phyloP scores from a whole-genome alignment of 2,113 vertebrate genomes.

The Psittacara wagleri region DNA sequence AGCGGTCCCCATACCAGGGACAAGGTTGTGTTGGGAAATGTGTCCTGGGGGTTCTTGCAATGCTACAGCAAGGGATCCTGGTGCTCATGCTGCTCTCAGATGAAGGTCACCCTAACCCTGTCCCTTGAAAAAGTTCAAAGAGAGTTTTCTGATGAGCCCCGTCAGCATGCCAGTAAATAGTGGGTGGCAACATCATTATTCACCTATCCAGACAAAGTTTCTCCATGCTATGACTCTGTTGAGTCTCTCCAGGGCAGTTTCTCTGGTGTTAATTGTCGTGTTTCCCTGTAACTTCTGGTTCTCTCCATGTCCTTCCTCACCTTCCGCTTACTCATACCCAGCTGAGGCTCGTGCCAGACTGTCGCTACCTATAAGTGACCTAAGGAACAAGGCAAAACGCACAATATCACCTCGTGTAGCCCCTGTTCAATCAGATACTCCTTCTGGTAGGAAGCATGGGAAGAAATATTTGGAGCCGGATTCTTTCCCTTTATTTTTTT shows the following conservation, averaged over 20 bases:
- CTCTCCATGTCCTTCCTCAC: slow-evolving; percentile 52
- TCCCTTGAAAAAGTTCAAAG: background rate
- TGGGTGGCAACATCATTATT: background rate
- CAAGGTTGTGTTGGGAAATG: accelerated
- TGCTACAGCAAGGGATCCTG: background rate
- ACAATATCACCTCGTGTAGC: background rate
- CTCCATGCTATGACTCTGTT: background rate
- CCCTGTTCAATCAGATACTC: background rate
- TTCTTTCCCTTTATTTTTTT: background rate
- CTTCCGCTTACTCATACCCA: slow-evolving; percentile 56
- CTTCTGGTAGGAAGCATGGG: slow-evolving; percentile 25
- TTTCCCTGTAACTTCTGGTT: slow-evolving; percentile 20
- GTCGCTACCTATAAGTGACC: background rate
- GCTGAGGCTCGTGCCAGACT: background rate
- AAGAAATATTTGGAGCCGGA: background rate
- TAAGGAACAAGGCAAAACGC: background rate
- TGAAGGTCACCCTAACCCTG: background rate
- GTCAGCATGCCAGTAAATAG: accelerated
- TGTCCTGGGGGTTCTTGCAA: background rate
- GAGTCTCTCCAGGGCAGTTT: slow-evolving; percentile 12
- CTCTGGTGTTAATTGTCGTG: background rate
- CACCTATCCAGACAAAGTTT: background rate
- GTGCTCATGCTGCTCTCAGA: background rate
- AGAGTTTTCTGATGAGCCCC: background rate
- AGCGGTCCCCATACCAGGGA: background rate